These are phyloP conservation scores for Drosophila sechellia DNA, from an alignment of 1,140 invertebrate species.

Conservation along the genomic window DNA sequence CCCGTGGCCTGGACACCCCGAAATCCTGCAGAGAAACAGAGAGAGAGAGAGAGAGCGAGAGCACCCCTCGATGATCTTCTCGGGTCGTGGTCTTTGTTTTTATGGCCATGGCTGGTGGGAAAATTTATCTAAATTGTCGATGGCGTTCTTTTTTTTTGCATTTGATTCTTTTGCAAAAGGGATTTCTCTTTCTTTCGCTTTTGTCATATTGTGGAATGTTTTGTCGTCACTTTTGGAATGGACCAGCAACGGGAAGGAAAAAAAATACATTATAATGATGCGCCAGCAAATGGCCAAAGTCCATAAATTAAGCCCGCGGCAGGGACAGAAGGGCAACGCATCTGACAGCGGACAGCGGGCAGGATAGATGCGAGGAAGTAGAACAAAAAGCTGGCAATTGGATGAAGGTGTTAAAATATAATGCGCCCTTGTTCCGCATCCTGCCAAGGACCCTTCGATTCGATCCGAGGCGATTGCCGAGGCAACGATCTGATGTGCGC, in stretches of 20 bases:
- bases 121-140: conserved; percentile 84
- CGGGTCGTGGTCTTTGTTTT: conserved; percentile 76
- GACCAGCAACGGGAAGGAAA: conserved; percentile 28
- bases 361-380: conserved; percentile 69
- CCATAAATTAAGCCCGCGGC: conserved; percentile 78
- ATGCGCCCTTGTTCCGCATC: conserved; percentile 55
- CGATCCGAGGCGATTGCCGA: conserved; percentile 17
- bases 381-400: conserved; percentile 72
- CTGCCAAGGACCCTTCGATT: conserved; percentile 22
- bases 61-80: conserved; percentile 69
- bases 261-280: conserved; percentile 46
- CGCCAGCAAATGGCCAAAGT: conserved; percentile 75
- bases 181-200: conserved; percentile 62
- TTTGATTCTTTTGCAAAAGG: conserved; percentile 68
- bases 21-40: conserved; percentile 12
- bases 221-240: conserved; percentile 82
- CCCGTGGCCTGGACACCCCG: conserved; percentile 57
- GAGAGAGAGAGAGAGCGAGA: conserved; percentile 3
- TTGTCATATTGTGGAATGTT: conserved; percentile 85
- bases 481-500: conserved; percentile 17
- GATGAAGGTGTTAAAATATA: conserved; percentile 84
- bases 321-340: conserved; percentile 30
- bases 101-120: conserved; percentile 82
- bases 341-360: conserved; percentile 69
- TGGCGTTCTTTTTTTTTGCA: conserved; percentile 58